Conservation (phyloP, 1,140 invertebrate species). For the Camponotus pennsylvanicus region DNA sequence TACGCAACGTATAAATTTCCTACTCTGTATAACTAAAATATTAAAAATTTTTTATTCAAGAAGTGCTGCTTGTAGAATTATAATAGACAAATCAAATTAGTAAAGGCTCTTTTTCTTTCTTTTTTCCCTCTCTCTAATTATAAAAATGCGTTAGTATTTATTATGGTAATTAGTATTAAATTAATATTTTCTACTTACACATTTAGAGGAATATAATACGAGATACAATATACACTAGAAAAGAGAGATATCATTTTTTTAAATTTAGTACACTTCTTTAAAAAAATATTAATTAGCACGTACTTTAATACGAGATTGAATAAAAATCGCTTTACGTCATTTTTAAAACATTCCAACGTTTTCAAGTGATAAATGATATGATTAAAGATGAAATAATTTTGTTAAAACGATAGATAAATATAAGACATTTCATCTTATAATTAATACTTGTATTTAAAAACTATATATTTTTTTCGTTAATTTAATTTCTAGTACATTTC, state of each 20-base stretch:
- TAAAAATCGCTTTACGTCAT: not conserved
- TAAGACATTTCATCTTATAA: not conserved
- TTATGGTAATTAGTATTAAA: not conserved
- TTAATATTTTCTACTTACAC: not conserved
- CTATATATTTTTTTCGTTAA: not conserved
- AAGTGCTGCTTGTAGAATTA: not conserved
- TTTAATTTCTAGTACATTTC: not conserved
- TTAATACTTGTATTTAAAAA: slow-evolving; percentile 3
- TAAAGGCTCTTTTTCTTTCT: too few species aligned
- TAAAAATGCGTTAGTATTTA: not conserved
- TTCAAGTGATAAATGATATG: too few species aligned
- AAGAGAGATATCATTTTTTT: not conserved
- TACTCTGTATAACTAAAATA: slow-evolving; percentile 10
- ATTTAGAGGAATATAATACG: not conserved
- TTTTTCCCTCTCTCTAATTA: not conserved
- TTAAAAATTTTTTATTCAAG: not conserved
- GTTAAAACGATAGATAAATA: too few species aligned
- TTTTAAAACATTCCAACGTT: not conserved
- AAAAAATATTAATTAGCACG: not conserved
- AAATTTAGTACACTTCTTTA: not conserved
- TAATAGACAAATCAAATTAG: not conserved
- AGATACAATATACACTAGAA: not conserved
- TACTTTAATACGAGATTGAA: slow-evolving; percentile 12
- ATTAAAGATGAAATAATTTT: not conserved
- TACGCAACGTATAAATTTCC: slow-evolving; percentile 59